phyloP scores from a whole-genome alignment of 2,113 vertebrate species.

The Podarcis cretensis region DNA sequence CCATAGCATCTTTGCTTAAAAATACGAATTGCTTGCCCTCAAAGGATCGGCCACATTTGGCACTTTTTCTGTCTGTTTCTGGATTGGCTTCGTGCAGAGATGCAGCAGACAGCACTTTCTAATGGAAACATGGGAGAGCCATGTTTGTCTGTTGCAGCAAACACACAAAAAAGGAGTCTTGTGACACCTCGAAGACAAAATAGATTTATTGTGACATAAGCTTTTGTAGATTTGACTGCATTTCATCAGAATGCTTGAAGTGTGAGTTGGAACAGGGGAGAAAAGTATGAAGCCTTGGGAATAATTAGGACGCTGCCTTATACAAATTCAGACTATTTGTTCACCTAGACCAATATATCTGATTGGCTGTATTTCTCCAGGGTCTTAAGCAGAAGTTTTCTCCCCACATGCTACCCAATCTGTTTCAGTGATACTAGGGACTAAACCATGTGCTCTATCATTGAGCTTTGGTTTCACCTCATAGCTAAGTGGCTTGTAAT shows the following conservation, averaged over 20 bases:
- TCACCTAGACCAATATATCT: background rate
- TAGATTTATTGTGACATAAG: background rate
- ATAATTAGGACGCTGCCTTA: background rate
- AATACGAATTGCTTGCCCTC: background rate
- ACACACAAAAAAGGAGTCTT: background rate
- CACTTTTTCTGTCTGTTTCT: background rate
- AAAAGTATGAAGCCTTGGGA: background rate
- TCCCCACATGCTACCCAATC: background rate
- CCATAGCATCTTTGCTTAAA: background rate
- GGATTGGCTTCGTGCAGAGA: background rate
- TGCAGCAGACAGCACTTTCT: background rate
- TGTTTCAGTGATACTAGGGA: background rate
- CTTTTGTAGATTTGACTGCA: background rate
- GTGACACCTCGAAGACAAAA: background rate
- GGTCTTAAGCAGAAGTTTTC: background rate
- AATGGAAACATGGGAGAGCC: background rate
- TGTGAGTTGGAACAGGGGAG: background rate
- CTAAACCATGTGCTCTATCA: background rate
- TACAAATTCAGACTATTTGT: background rate
- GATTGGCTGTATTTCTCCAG: background rate
- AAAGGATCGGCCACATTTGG: background rate
- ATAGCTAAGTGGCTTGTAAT: background rate
- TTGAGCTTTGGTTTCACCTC: background rate
- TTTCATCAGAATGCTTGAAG: background rate
- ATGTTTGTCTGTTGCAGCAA: background rate